Conservation (phyloP, 2,113 vertebrate species). For the Bujurquina vittata region DNA sequence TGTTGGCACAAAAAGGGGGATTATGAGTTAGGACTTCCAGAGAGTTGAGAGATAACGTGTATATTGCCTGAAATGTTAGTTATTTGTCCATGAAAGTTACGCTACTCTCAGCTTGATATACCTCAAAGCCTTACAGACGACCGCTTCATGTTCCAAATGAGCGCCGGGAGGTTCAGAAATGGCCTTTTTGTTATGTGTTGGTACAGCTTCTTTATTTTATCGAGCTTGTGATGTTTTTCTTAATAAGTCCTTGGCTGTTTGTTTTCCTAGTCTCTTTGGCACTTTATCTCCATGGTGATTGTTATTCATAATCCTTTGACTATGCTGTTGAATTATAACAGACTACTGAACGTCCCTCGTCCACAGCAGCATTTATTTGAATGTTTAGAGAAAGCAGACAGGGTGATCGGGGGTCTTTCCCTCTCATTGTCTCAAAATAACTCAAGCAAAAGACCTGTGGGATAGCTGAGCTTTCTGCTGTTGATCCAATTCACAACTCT, state of each 20-base stretch:
- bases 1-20: too few species aligned
- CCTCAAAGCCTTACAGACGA: background rate
- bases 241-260: too few species aligned
- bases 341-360: too few species aligned
- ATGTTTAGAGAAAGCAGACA: background rate
- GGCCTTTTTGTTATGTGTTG: background rate
- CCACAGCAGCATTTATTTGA: too few species aligned
- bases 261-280: background rate
- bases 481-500: background rate
- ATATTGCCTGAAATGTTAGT: background rate
- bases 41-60: background rate
- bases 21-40: too few species aligned
- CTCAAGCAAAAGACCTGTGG: background rate
- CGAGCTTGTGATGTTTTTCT: background rate
- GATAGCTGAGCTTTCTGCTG: background rate
- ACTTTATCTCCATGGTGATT: conserved; percentile 4
- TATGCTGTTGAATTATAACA: background rate
- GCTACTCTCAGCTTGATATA: background rate
- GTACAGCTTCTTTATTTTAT: background rate
- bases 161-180: background rate
- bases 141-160: background rate
- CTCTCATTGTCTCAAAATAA: background rate
- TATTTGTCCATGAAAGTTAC: background rate
- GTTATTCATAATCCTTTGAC: background rate
- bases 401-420: background rate